Conservation (phyloP, 2,113 vertebrate species). For the Leucopsar rothschildi region DNA sequence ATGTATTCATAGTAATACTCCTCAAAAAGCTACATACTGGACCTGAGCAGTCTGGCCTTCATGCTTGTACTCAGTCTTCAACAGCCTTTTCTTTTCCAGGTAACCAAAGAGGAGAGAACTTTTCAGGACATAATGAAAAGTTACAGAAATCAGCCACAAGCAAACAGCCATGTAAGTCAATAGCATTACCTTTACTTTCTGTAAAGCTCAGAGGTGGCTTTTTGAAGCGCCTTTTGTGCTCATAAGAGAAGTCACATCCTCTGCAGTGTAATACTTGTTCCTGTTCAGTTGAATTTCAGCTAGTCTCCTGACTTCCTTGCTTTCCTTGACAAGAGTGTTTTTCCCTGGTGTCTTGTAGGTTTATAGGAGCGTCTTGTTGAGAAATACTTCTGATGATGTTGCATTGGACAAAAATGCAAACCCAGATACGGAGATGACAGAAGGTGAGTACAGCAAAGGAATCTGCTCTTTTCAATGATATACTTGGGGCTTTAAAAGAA, state of each 20-base stretch:
- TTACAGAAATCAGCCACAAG: conserved; percentile 96
- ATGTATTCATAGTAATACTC: background rate
- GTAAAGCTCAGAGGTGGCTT: background rate
- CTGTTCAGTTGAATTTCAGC: background rate
- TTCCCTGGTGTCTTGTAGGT: conserved; percentile 73
- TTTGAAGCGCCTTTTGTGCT: background rate
- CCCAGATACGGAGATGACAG: conserved; percentile 71
- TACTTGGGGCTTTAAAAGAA: background rate
- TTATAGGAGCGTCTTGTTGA: conserved; percentile 91
- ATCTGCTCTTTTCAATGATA: background rate
- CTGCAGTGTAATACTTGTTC: background rate
- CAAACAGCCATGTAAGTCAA: conserved; percentile 90
- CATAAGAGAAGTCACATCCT: background rate
- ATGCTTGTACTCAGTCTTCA: background rate
- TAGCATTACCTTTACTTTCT: background rate
- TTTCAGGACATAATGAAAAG: conserved; percentile 99
- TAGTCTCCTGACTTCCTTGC: background rate
- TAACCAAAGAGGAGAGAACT: conserved; percentile 91
- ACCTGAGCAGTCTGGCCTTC: background rate
- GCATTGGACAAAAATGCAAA: conserved; percentile 55
- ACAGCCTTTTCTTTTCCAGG: conserved; percentile 65
- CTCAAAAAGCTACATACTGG: background rate
- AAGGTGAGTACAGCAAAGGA: conserved; percentile 36
- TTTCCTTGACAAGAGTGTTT: background rate
- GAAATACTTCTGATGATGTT: conserved; percentile 56